Percentiles rank a stretch among this genome's conserved stretches.
Conservation (phyloP, 2,888 invertebrate species). For the Drosophila rellima region DNA sequence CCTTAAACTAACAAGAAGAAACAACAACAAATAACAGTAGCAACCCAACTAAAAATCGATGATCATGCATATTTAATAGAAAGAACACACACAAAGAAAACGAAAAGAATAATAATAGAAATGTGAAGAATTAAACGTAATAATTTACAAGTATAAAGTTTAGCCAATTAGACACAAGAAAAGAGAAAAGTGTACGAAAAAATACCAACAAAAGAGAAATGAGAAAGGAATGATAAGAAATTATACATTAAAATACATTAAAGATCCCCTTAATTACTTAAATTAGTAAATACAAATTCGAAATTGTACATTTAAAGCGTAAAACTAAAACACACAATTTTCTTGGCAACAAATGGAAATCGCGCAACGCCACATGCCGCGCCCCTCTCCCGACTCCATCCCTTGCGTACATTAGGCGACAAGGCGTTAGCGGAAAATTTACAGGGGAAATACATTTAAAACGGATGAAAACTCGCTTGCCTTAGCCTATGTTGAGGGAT, state of each 20-base stretch:
- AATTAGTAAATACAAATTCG: conserved; percentile 79
- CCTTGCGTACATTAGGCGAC: conserved; percentile 4
- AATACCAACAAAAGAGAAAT: conserved; percentile 39
- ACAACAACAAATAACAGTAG: conserved; percentile 30
- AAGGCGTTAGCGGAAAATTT: conserved; percentile 12
- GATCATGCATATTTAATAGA: conserved; percentile 47
- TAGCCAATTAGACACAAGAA: conserved; percentile 76
- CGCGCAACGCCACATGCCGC: conserved; percentile 7
- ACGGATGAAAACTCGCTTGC: conserved; percentile 20
- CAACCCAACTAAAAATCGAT: conserved; percentile 44
- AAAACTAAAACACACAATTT: conserved; percentile 9
- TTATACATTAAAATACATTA: conserved; percentile 61
- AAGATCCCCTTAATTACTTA: conserved; percentile 69
- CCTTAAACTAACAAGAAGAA: conserved; percentile 29
- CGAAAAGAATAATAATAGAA: conserved; percentile 53
- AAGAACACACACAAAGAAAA: conserved; percentile 44
- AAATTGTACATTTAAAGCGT: conserved; percentile 74
- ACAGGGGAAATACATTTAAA: neutral
- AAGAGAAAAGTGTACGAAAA: conserved; percentile 58
- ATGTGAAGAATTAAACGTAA: conserved; percentile 64
- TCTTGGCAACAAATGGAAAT: conserved; percentile 12
- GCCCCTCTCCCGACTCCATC: neutral
- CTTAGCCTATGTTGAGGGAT: conserved; percentile 27
- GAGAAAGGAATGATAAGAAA: conserved; percentile 57
- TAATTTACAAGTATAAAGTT: conserved; percentile 73